These are phyloP conservation scores for Cynodonichthys magdalenae DNA, from an alignment of 2,797 vertebrate genomes.

Conservation along the genomic window DNA sequence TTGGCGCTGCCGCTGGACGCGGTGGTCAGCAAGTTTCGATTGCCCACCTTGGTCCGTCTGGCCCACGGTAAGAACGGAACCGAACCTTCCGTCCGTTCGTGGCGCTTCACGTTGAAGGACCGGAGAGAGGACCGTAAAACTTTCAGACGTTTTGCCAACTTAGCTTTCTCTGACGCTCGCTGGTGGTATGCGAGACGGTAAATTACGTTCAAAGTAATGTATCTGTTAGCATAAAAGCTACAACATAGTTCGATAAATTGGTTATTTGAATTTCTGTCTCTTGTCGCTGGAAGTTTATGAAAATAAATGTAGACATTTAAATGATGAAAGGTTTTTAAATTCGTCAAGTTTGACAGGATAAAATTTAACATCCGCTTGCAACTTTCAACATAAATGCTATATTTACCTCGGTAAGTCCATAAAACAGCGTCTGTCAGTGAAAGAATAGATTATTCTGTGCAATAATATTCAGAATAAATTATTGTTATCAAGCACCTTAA, in stretches of 20 bases:
- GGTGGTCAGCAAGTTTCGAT: conserved; percentile 93
- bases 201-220: not conserved
- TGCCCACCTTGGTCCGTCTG: conserved; percentile 90
- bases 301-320: conserved; percentile 27
- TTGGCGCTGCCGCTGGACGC: conserved; percentile 91
- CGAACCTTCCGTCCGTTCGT: not conserved
- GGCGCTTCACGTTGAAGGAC: not conserved
- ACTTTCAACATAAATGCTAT: conserved; percentile 38
- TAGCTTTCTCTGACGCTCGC: not conserved
- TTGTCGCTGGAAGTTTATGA: not conserved
- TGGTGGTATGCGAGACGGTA: not conserved
- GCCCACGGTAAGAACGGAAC: conserved; percentile 86
- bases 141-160: conserved; percentile 6
- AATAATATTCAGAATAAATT: too few relatives aligned
- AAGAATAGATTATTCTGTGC: too few relatives aligned
- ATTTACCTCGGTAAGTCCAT: too few relatives aligned
- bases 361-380: conserved; percentile 23
- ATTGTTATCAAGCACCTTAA: too few relatives aligned
- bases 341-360: conserved; percentile 3
- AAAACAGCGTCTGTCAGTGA: too few relatives aligned
- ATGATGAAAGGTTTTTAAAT: not conserved
- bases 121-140: not conserved
- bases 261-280: not conserved
- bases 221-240: fast-evolving
- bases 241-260: not conserved